These are phyloP conservation scores for Epirrita christyi DNA, from an alignment of 2,888 invertebrate species.

Conservation along the genomic window DNA sequence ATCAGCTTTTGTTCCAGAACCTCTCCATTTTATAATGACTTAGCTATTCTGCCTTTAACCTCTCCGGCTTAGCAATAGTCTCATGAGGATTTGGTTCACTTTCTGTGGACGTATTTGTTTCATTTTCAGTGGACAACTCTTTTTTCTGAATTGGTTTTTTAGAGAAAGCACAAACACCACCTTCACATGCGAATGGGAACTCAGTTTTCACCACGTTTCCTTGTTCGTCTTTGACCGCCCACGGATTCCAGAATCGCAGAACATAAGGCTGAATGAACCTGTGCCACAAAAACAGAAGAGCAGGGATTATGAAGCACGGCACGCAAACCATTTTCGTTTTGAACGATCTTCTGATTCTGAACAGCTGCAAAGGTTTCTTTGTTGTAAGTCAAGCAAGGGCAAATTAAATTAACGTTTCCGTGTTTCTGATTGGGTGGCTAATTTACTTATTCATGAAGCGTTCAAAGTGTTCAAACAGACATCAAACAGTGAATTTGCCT, in stretches of 20 bases:
- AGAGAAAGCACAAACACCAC: slow-evolving; percentile 79
- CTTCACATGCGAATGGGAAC: slow-evolving; percentile 86
- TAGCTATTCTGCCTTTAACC: slow-evolving; percentile 31
- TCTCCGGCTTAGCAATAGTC: slow-evolving; percentile 8
- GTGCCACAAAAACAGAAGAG: slow-evolving; percentile 93
- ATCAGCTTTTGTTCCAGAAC: no score
- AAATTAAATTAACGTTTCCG: slow-evolving; percentile 2
- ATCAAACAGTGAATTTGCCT: background rate
- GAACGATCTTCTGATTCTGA: background rate
- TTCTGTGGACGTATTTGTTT: slow-evolving; percentile 32
- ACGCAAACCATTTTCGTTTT: slow-evolving; percentile 89
- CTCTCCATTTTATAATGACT: background rate
- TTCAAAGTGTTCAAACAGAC: no score
- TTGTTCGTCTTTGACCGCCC: slow-evolving; percentile 87
- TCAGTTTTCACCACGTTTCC: slow-evolving; percentile 84
- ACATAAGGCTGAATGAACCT: slow-evolving; percentile 93
- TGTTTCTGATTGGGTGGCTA: slow-evolving; percentile 4
- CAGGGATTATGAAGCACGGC: slow-evolving; percentile 93
- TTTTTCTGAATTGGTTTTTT: slow-evolving; percentile 47
- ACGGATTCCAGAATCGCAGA: slow-evolving; percentile 92
- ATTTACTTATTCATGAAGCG: slow-evolving; percentile 11
- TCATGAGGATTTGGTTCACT: slow-evolving; percentile 19
- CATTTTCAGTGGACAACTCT: slow-evolving; percentile 41
- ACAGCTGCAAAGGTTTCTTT: background rate
- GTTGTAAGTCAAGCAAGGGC: slow-evolving; percentile 8